These are phyloP conservation scores for Laticauda laticaudata DNA, from an alignment of 2,113 vertebrate species.

Conservation along the genomic window DNA sequence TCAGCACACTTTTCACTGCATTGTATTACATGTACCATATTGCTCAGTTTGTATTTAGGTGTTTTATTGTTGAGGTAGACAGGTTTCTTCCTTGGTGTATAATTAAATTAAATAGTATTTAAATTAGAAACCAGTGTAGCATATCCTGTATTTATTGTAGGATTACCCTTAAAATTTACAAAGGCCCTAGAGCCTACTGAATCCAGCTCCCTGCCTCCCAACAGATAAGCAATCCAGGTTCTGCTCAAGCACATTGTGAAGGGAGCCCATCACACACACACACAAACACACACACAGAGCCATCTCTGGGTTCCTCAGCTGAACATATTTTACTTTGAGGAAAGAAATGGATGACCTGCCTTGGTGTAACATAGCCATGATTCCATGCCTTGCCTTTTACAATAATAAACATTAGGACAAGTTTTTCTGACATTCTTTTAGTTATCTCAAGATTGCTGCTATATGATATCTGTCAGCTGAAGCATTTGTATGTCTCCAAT, in stretches of 20 bases:
- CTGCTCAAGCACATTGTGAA: neutral
- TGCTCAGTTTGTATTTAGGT: too few relatives aligned
- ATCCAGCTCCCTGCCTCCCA: neutral
- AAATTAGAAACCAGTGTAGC: neutral
- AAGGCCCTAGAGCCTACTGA: neutral
- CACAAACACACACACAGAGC: too few relatives aligned
- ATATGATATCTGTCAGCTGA: neutral
- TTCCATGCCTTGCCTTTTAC: neutral
- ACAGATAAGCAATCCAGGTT: neutral
- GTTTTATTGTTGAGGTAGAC: too few relatives aligned
- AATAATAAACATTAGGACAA: neutral
- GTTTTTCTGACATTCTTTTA: neutral
- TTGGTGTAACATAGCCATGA: neutral
- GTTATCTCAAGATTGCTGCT: neutral
- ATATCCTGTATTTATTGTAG: neutral
- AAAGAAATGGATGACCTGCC: neutral
- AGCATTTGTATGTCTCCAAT: neutral
- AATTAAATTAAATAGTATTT: neutral
- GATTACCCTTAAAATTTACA: neutral
- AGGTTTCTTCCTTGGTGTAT: too few relatives aligned
- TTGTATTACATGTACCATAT: too few relatives aligned
- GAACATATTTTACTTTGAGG: neutral
- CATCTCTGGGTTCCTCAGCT: neutral
- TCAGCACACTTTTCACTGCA: too few relatives aligned
- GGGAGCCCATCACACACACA: neutral